Percentiles rank a stretch among this genome's conserved stretches.
Conservation (phyloP, 1,140 invertebrate genomes). For the Leptinotarsa texana region DNA sequence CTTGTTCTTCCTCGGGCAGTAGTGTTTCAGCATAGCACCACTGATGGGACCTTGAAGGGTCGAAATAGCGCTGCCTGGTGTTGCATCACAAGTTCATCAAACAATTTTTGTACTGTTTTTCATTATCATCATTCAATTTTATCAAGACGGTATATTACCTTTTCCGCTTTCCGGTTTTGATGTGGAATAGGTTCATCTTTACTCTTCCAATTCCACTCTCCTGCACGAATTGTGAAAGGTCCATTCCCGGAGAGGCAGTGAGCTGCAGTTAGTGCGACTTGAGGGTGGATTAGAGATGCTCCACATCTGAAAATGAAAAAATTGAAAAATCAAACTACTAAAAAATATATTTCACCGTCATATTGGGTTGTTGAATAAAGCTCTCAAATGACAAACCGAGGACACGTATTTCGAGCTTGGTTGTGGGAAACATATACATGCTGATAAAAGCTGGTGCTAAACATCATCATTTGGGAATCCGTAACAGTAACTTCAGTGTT, state of each 20-base stretch:
- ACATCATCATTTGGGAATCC: no score
- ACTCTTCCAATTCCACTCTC: slow-evolving; percentile 62
- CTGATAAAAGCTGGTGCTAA: no score
- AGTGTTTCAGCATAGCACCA: no score
- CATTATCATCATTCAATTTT: slow-evolving; percentile 1
- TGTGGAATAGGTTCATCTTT: slow-evolving; percentile 58
- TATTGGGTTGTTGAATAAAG: no score
- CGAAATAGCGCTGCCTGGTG: no score
- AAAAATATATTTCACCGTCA: no score
- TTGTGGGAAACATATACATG: no score
- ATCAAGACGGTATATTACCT: background rate
- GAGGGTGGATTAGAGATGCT: slow-evolving; percentile 51
- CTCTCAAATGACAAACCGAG: no score
- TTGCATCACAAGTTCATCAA: background rate
- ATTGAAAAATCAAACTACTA: no score
- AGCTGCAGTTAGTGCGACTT: slow-evolving; percentile 52
- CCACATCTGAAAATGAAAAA: slow-evolving; percentile 40
- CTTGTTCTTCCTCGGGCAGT: background rate
- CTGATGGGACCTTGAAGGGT: no score
- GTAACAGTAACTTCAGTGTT: no score
- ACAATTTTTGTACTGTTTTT: slow-evolving; percentile 6
- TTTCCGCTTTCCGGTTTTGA: slow-evolving; percentile 23
- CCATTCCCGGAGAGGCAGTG: slow-evolving; percentile 44
- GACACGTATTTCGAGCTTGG: no score
- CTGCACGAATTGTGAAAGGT: slow-evolving; percentile 56